Evolutionary conservation across 2,888 invertebrate genomes (phyloP), one percentile per base, ranked within the genome.

Genomic region (Cotesia congregata): DNA sequence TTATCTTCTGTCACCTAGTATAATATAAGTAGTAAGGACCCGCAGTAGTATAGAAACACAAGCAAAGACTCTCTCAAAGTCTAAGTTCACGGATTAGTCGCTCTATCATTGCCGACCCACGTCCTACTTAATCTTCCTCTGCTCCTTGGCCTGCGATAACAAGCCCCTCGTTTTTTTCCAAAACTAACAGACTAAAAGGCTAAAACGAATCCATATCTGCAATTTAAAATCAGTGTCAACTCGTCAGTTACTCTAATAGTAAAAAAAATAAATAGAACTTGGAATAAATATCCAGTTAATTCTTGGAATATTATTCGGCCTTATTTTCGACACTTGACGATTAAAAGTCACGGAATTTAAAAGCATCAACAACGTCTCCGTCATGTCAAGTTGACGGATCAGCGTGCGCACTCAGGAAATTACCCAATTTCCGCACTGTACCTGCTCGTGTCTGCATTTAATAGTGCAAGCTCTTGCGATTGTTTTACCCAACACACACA

Each of bases 341-440:
- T 89, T 88, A 88, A 88, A 88, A 88, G 86, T 89, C 88, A 88
- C 85, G 86, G 70, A 70, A 85, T 84, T 85, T 84, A 85, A 87
- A 87, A 87, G 88, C 86, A 50, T 50, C 50, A 84, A 84, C 85
- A 83, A 86, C 87, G 87, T 88, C 88, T 83, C 86, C 86, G 87
- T 86, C 88, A 88, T 85, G 87, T 88, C 88, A 88, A 83, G 85
- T 86, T 89, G 89, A 89, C 88, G 88, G 88, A 89, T 89, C 88
- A 88, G 88, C 87, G 88, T 85, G 89, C 87, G 87, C 88, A 88
- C 86, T 88, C 89, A 89, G 89, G 89, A 89, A 89, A 89, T 89
- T 89, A 89, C 89, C 88, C 88, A 89, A 89, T 89, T 89, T 89
- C 89, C 89, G 86, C 87, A 80, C 85, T 79, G 87, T 87, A 85